Base-by-base conservation (phyloP, 2,888 invertebrate species). In the Mythimna albipuncta region DNA sequence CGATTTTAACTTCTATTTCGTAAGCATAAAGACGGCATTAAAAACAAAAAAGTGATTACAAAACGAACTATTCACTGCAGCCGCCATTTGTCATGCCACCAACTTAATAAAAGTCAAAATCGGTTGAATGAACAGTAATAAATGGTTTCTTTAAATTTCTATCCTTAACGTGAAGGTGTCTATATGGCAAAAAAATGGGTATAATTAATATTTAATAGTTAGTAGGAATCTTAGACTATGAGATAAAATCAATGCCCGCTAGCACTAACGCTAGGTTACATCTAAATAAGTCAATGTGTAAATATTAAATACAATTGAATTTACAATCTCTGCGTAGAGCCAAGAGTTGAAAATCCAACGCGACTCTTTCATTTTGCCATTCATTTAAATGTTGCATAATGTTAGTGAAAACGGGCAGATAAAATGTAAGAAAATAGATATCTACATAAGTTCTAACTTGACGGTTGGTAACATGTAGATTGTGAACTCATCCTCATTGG, bases 401-500 rank as follows among this genome's bases (percentile, higher is more conserved):
- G n/a, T 52, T 52, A 52, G 19, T n/a, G 50, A 52, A 52, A 52
- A 2, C 50, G 50, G n/a, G 50, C 50, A 52, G 32, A 52, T n/a
- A 52, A 52, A 19, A 6, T 2, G 6, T n/a, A 47, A 16, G 6
- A 52, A 52, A n/a, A 16, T 2, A 52, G 9, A 7, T 52, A n/a
- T 19, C 1, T 50, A 9, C 50, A 52, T 52, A 11, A 11, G 61
- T 64, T 86, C 97, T 96, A 96, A 99, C 99, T 98, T 98, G 94
- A 98, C 97, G 81, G 98, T 98, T 69, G 99, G 98, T 87, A 99
- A 97, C 88, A 99, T 97, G 84, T 98, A 97, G 83, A 97, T 97
- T 88, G 98, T 97, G 91, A 98, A 98, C 90, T 99, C 99, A 59
- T 98, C 97, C 13, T 96, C 96, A 0, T 97, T 97, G 70, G 98